These are phyloP conservation scores for Zelleria hepariella DNA, from an alignment of 2,888 invertebrate genomes.

Conservation along the genomic window DNA sequence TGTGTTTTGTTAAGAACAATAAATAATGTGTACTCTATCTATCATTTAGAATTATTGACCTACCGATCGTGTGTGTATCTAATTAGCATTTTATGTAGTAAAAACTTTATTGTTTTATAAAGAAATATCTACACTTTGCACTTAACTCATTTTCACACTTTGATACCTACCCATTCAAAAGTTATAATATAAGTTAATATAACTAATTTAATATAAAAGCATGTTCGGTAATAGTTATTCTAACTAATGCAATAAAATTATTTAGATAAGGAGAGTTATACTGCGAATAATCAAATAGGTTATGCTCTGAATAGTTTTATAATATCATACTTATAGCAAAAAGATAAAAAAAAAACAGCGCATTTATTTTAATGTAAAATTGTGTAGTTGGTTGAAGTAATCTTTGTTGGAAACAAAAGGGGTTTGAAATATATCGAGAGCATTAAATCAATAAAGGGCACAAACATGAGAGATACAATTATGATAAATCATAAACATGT, in stretches of 20 bases:
- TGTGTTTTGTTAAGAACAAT: no score
- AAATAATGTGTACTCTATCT: no score
- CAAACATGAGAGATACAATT: not conserved
- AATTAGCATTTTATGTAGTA: no score
- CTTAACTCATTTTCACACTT: no score
- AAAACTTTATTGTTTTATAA: no score
- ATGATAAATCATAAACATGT: not conserved
- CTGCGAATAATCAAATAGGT: conserved; percentile 8
- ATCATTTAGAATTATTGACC: no score
- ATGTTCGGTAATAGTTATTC: conserved; percentile 8
- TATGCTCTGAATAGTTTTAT: conserved; percentile 10
- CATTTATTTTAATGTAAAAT: not conserved
- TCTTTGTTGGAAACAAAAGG: not conserved
- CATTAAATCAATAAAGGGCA: not conserved
- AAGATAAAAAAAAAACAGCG: not conserved
- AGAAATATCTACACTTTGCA: no score
- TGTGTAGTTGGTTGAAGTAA: not conserved
- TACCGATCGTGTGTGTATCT: no score
- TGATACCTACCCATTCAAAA: no score
- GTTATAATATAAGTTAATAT: no score
- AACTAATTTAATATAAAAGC: no score
- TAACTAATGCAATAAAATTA: conserved; percentile 10
- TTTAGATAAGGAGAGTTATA: conserved; percentile 11
- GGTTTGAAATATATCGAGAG: not conserved
- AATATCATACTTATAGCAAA: not conserved